These are phyloP conservation scores for Acestrorhynchus altus DNA, from an alignment of 2,797 vertebrate genomes.

Conservation along the genomic window DNA sequence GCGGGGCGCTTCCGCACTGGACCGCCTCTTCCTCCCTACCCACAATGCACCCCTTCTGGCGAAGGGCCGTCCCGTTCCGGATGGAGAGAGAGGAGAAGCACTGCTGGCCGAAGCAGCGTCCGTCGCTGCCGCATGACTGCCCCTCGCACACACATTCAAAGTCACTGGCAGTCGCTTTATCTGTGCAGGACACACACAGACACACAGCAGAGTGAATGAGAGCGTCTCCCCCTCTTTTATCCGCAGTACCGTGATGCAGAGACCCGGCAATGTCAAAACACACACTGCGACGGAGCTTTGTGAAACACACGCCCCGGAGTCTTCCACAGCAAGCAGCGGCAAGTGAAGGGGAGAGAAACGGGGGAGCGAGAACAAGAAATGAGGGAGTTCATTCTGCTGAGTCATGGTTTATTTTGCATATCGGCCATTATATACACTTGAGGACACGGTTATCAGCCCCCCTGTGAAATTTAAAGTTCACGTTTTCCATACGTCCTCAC, in stretches of 20 bases:
- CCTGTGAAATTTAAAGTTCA: too few relatives aligned
- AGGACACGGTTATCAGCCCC: too few relatives aligned
- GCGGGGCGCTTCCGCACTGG: conserved; percentile 81
- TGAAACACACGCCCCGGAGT: conserved; percentile 1
- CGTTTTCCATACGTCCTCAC: too few relatives aligned
- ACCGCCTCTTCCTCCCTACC: conserved; percentile 77
- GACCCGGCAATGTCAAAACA: conserved; percentile 40
- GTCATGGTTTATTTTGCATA: too few relatives aligned
- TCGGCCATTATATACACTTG: too few relatives aligned
- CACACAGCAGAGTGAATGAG: conserved; percentile 23
- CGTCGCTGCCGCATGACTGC: conserved; percentile 79
- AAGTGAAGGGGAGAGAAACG: neutral
- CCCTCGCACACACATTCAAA: conserved; percentile 89
- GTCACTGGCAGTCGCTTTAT: conserved; percentile 73
- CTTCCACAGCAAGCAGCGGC: conserved; percentile 12
- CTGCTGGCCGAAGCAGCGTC: conserved; percentile 85
- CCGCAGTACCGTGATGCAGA: conserved; percentile 43
- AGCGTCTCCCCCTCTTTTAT: conserved; percentile 35
- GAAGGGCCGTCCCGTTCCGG: conserved; percentile 82
- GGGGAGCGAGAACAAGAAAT: too few relatives aligned
- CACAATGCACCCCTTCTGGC: conserved; percentile 89
- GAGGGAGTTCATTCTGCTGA: too few relatives aligned
- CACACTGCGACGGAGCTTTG: conserved; percentile 18
- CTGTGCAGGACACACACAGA: conserved; percentile 67
- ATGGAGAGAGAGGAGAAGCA: conserved; percentile 89